These are phyloP conservation scores for Gobio gobio DNA, from an alignment of 2,113 vertebrate species.

Conservation along the genomic window DNA sequence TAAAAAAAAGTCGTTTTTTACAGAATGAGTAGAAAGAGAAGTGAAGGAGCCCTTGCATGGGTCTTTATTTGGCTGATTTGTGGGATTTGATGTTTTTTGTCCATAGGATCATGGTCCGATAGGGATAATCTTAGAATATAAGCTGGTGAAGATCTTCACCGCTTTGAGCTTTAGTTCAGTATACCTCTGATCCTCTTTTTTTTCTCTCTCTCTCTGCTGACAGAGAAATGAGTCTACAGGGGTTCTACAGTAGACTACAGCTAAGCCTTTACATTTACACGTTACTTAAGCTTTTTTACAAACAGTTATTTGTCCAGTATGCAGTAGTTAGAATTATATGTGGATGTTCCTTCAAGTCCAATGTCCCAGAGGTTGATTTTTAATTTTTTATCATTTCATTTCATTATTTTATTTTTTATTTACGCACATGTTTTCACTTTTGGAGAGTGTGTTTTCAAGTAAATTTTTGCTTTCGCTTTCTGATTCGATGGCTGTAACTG, in stretches of 20 bases:
- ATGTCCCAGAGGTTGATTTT: background rate
- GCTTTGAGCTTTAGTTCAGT: background rate
- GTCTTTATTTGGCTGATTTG: constrained; percentile 22
- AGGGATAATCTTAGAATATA: constrained; percentile 46
- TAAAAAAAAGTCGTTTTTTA: constrained; percentile 18
- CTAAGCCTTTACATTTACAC: constrained; percentile 11
- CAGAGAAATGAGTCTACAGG: background rate
- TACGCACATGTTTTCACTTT: background rate
- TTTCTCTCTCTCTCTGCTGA: background rate
- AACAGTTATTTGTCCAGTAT: background rate
- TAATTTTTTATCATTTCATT: background rate
- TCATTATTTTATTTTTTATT: background rate
- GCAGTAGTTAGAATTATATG: background rate
- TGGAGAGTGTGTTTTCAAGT: background rate
- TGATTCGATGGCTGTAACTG: background rate
- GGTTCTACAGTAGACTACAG: background rate
- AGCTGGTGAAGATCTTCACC: constrained; percentile 18
- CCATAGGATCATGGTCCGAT: constrained; percentile 1
- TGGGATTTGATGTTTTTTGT: constrained; percentile 33
- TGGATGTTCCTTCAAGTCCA: background rate
- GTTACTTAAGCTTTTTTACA: background rate
- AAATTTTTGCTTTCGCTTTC: background rate
- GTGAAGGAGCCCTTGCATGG: background rate
- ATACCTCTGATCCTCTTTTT: background rate
- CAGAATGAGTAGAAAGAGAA: constrained; percentile 4